Evolutionary conservation across 2,113 vertebrate species (phyloP).

Genomic region (Upupa epops): DNA sequence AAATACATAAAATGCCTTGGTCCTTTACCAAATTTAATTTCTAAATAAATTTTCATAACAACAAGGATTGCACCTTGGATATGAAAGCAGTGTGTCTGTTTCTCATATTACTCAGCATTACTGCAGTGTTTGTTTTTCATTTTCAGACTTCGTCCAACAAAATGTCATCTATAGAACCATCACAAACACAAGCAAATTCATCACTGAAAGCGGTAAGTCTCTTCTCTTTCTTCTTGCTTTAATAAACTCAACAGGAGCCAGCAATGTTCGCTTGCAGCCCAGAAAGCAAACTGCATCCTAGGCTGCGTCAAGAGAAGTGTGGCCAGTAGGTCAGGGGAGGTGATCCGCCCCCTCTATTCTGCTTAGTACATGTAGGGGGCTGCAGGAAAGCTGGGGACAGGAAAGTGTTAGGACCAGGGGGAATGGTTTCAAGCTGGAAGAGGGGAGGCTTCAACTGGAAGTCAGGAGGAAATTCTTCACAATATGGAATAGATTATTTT

Average conservation of each 20-base stretch:
- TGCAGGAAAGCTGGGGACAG: too few relatives aligned
- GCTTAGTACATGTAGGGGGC: too few relatives aligned
- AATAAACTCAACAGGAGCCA: too few relatives aligned
- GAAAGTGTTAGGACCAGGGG: too few relatives aligned
- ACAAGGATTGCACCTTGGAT: neutral
- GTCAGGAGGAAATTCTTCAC: too few relatives aligned
- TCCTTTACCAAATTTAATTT: neutral
- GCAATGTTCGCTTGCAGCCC: too few relatives aligned
- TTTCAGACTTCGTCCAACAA: slow-evolving; percentile 57
- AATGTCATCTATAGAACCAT: slow-evolving; percentile 43
- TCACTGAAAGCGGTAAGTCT: slow-evolving; percentile 60
- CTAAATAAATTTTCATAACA: neutral
- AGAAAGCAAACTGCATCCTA: too few relatives aligned
- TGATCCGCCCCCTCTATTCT: too few relatives aligned
- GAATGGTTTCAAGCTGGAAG: too few relatives aligned
- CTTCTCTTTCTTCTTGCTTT: neutral
- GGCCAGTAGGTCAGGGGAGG: too few relatives aligned
- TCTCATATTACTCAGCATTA: neutral
- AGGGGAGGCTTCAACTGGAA: too few relatives aligned
- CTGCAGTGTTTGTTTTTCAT: neutral
- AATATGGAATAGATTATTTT: neutral
- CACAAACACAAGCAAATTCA: neutral
- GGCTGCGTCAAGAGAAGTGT: too few relatives aligned
- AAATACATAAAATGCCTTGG: neutral
- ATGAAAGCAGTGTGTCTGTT: neutral